Conservation (phyloP, 37 sponge, comb jelly and placozoan species). For the Mnemiopsis leidyi region DNA sequence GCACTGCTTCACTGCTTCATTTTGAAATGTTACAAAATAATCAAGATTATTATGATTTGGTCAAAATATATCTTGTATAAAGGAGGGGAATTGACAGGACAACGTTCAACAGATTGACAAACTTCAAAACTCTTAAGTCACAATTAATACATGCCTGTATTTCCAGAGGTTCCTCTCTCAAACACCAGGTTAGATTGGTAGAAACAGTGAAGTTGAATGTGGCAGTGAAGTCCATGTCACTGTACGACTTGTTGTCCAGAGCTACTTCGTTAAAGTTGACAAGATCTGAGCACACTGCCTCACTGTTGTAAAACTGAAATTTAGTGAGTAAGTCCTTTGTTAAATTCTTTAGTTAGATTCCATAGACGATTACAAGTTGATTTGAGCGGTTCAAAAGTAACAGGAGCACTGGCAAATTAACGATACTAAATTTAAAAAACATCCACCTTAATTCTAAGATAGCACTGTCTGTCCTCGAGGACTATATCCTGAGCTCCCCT, state of each 20-base stretch:
- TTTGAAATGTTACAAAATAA: not conserved
- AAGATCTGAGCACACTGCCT: constrained; percentile 51
- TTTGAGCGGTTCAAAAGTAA: not conserved
- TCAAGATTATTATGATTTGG: too few relatives aligned
- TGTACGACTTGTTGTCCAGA: constrained; percentile 4
- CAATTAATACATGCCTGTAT: constrained; percentile 49
- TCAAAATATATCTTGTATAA: too few relatives aligned
- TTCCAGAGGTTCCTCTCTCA: constrained; percentile 47
- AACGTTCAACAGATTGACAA: too few relatives aligned
- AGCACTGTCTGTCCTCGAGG: constrained; percentile 60
- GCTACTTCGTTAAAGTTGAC: constrained; percentile 3
- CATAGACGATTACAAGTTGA: not conserved
- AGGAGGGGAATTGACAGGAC: too few relatives aligned
- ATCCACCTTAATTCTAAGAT: constrained; percentile 49
- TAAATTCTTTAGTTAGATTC: too few relatives aligned
- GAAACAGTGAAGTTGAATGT: constrained; percentile 43
- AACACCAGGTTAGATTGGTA: constrained; percentile 19
- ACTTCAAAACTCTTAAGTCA: not conserved
- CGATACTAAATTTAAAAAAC: too few relatives aligned
- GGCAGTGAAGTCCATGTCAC: constrained; percentile 30
- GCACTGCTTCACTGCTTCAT: too few relatives aligned
- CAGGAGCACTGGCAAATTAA: too few relatives aligned
- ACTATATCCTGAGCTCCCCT: constrained; percentile 13
- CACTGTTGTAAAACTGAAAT: constrained; percentile 64
- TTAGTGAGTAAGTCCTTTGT: too few relatives aligned